Evolutionary conservation across 2,888 invertebrate species (phyloP).

Genomic region (Girardia tigrina): DNA sequence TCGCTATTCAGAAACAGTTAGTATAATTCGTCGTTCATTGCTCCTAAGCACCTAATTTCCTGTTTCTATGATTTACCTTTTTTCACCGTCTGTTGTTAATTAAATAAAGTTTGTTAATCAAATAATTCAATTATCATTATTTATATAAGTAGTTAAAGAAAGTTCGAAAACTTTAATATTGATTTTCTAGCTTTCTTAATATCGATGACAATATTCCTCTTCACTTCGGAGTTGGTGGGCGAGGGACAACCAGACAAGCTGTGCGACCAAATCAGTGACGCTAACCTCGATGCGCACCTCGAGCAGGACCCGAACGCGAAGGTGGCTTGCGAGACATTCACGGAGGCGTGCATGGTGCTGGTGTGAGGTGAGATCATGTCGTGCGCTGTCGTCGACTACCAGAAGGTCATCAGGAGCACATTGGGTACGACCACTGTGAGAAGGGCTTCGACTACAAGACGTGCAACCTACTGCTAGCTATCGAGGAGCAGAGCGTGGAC

Average conservation of each 20-base stretch:
- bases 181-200: too few species aligned
- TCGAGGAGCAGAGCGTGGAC: conserved; percentile 58
- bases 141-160: too few species aligned
- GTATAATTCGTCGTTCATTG: too few species aligned
- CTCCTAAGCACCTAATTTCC: too few species aligned
- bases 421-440: conserved; percentile 92
- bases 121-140: too few species aligned
- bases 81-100: too few species aligned
- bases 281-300: conserved; percentile 61
- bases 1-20: too few species aligned
- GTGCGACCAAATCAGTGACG: conserved; percentile 54
- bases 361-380: conserved; percentile 97
- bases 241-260: conserved; percentile 47
- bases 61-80: too few species aligned
- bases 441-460: conserved; percentile 96
- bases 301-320: conserved; percentile 84
- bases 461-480: conserved; percentile 87
- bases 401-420: conserved; percentile 85
- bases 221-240: conserved; percentile 29
- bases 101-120: too few species aligned
- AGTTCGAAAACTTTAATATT: too few species aligned
- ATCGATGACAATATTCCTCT: too few species aligned
- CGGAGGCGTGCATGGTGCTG: conserved; percentile 96
- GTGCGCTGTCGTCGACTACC: conserved; percentile 89
- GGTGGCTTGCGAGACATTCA: conserved; percentile 90